phyloP scores from a whole-genome alignment of 2,888 invertebrate species.

The Nomada ferruginata region DNA sequence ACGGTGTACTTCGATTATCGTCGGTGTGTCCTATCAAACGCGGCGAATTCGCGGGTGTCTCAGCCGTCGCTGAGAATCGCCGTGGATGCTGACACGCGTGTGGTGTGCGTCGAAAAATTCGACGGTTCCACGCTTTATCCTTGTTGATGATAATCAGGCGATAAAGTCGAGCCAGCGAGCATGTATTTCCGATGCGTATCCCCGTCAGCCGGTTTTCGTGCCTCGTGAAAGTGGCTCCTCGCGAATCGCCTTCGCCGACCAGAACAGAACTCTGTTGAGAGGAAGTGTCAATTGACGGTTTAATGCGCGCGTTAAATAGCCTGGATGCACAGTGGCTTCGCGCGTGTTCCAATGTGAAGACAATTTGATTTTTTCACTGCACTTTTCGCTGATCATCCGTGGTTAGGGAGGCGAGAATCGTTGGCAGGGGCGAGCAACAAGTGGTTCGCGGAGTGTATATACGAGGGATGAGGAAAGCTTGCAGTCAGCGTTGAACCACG shows the following conservation, averaged over 20 bases:
- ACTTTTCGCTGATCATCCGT: slow-evolving; percentile 3
- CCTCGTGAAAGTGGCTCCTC: slow-evolving; percentile 54
- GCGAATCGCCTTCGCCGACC: slow-evolving; percentile 33
- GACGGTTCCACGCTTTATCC: background rate
- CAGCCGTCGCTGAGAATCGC: slow-evolving; percentile 30
- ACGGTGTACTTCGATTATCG: slow-evolving; percentile 43
- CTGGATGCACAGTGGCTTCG: background rate
- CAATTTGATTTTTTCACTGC: slow-evolving; percentile 16
- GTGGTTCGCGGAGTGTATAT: slow-evolving; percentile 40
- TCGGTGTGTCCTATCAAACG: background rate
- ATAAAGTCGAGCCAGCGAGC: slow-evolving; percentile 23
- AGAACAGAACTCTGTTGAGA: slow-evolving; percentile 31
- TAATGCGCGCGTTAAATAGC: slow-evolving; percentile 29
- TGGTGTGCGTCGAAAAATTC: slow-evolving; percentile 39
- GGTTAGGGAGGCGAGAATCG: slow-evolving; percentile 46
- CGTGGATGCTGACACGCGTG: slow-evolving; percentile 50
- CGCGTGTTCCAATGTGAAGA: background rate
- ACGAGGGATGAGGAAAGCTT: slow-evolving; percentile 54
- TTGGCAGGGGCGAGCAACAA: slow-evolving; percentile 59
- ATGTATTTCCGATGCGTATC: slow-evolving; percentile 31
- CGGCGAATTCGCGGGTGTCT: slow-evolving; percentile 27
- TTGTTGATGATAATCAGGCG: background rate
- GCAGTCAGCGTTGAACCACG: slow-evolving; percentile 46
- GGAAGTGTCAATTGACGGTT: slow-evolving; percentile 52
- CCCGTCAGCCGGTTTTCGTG: slow-evolving; percentile 34